A percentile compares a stretch with the other conserved stretches of the same genome.
Evolutionary conservation across 2,888 invertebrate species (phyloP).

Genomic region (Chrysotoxum bicinctum): DNA sequence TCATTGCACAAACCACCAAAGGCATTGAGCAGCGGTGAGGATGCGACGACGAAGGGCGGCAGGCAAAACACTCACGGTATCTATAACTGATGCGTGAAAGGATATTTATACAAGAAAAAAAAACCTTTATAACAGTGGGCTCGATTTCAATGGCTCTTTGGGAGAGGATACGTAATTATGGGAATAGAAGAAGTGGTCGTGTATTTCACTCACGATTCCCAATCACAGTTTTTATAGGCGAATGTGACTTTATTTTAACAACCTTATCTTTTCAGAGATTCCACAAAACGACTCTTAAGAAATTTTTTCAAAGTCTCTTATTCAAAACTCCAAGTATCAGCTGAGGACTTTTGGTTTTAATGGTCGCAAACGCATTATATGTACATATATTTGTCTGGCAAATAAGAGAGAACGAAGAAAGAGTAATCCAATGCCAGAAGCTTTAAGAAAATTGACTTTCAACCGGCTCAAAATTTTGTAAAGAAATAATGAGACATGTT

Average conservation of each 20-base stretch:
- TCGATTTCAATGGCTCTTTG: not conserved
- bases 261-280: slow-evolving; percentile 8
- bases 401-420: not conserved
- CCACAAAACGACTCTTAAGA: not conserved
- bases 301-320: not conserved
- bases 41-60: not conserved
- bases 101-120: not conserved
- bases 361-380: slow-evolving; percentile 15
- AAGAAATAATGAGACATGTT: not conserved
- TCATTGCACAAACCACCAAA: slow-evolving; percentile 36
- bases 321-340: slow-evolving; percentile 49
- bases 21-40: not conserved
- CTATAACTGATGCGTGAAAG: not conserved
- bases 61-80: not conserved
- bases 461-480: not conserved
- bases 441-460: not conserved
- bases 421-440: not conserved
- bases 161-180: slow-evolving; percentile 22
- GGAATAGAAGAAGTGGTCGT: not conserved
- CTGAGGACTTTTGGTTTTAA: slow-evolving; percentile 59
- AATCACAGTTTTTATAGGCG: slow-evolving; percentile 27
- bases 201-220: slow-evolving; percentile 30
- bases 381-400: not conserved
- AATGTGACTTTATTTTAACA: slow-evolving; percentile 15
- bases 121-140: not conserved